These are phyloP conservation scores for Thamnophis sirtalis DNA, from an alignment of 2,113 vertebrate species.

Conservation along the genomic window DNA sequence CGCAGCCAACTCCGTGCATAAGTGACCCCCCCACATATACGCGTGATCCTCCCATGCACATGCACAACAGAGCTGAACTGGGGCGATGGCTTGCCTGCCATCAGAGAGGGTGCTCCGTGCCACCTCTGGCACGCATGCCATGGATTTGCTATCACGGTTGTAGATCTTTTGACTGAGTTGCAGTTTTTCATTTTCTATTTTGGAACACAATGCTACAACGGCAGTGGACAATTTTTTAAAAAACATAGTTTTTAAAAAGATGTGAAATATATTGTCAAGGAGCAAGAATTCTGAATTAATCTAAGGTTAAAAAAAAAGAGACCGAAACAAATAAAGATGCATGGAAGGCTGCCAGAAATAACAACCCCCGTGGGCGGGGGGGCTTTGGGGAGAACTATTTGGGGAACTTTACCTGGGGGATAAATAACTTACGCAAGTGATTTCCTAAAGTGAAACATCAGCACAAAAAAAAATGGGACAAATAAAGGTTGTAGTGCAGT, in stretches of 20 bases:
- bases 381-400: background rate
- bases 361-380: background rate
- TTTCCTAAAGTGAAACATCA: conserved; percentile 26
- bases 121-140: too few relatives aligned
- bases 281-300: conserved; percentile 19
- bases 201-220: background rate
- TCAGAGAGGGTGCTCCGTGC: too few relatives aligned
- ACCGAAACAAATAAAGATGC: conserved; percentile 1
- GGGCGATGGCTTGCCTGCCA: too few relatives aligned
- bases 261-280: background rate
- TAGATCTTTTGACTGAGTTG: background rate
- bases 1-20: too few relatives aligned
- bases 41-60: too few relatives aligned
- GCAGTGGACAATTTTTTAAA: background rate
- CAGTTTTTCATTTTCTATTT: background rate
- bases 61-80: too few relatives aligned
- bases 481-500: background rate
- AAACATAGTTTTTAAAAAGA: background rate
- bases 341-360: conserved; percentile 19
- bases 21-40: too few relatives aligned
- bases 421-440: conserved; percentile 15
- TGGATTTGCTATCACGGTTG: too few relatives aligned
- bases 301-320: background rate
- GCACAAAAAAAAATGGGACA: background rate
- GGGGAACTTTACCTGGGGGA: conserved; percentile 21